Evolutionary conservation across 2,797 vertebrate species (phyloP), one percentile per base, ranked within the genome.

Genomic region (Chelmon rostratus): DNA sequence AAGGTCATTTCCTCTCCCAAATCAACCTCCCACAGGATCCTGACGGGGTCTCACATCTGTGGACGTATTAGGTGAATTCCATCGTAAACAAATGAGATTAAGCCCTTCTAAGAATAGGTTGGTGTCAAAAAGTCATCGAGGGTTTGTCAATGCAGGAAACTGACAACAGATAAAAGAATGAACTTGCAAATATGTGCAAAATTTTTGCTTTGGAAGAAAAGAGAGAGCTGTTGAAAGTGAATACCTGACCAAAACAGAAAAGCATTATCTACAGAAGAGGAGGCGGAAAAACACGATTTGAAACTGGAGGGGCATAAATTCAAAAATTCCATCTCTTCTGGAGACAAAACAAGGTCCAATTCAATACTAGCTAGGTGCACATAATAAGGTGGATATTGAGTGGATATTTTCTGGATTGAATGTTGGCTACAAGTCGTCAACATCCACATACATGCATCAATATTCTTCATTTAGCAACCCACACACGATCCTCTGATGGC

Each of bases 381-480:
- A 65, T 68, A 63, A 79, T 59, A 46, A 70, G 33, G 49, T 62
- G 50, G 44, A 70, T 73, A 88, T 54, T 16, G 57, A 81, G 33
- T 40, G 6, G 19, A 76, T 63, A 66, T 85, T 81, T 75, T 73
- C 28, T 71, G 63, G 38, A 73, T 66, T 83, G 70, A 73, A 79
- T 49, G 58, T 37, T 64, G 40, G 58, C 50, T 58, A 76, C 40
- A 79, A 74, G 62, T 71, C 70, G 42, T 84, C 67, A 72, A 33
- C 82, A 68, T 81, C 70, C 77, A 88, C 50, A 75, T 78, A 59
- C 78, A 70, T 49, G 3, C 73, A 52, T 85, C 71, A 73, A 86
- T 77, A 88, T 73, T 86, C 63, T 53, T 72, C 63, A 73, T 42
- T 88, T 74, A 75, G 79, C 76, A 84, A 62, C 63, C 61, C 1